Percentiles rank a stretch among this genome's conserved stretches.
Conservation (phyloP, 2,797 vertebrate species). For the Nasua narica region DNA sequence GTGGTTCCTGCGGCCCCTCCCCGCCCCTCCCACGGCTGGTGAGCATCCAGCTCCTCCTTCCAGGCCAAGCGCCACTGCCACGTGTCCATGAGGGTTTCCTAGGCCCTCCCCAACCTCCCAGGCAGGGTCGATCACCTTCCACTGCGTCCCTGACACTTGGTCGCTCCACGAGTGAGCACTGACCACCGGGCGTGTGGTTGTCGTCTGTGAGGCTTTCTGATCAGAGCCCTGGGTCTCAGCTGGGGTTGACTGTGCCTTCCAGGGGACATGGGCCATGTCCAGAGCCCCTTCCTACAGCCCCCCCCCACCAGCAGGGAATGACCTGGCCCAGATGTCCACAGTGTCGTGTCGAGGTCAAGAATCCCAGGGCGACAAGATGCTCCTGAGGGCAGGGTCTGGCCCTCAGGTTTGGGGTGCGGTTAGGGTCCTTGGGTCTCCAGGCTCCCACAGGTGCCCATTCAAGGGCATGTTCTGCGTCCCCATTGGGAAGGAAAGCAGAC, state of each 20-base stretch:
- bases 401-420: rapidly evolving
- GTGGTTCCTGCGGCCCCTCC: background rate
- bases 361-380: background rate
- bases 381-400: rapidly evolving
- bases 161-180: background rate
- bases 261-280: background rate
- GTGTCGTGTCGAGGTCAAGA: background rate
- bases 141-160: background rate
- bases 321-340: background rate
- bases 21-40: too few species aligned
- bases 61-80: background rate
- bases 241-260: background rate
- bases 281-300: background rate
- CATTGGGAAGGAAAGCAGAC: too few species aligned
- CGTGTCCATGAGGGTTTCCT: too few species aligned
- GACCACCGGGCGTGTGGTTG: background rate
- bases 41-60: background rate
- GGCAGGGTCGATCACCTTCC: background rate
- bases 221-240: background rate
- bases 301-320: background rate
- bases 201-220: background rate
- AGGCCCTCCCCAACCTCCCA: background rate
- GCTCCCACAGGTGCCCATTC: too few species aligned
- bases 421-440: background rate
- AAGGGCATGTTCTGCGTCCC: background rate